phyloP scores from a whole-genome alignment of 1,140 invertebrate species.

The Bilobella aurantiaca region DNA sequence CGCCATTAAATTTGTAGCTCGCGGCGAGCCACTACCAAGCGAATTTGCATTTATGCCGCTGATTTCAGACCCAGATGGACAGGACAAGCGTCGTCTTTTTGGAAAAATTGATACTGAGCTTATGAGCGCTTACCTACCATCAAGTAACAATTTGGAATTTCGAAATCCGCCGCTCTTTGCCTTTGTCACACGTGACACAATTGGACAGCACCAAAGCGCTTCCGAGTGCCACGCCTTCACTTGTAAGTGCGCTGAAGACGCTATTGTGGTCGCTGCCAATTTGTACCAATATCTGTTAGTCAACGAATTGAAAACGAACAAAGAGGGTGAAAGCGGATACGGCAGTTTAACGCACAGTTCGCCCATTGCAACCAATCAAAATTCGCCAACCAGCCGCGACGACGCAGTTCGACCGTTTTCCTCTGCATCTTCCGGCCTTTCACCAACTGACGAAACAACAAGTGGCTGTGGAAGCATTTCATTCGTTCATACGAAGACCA shows the following conservation, averaged over 20 bases:
- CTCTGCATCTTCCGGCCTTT: constrained; percentile 22
- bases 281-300: constrained; percentile 69
- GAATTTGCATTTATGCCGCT: constrained; percentile 70
- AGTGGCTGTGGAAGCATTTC: not conserved
- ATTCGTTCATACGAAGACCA: not conserved
- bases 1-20: constrained; percentile 56
- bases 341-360: constrained; percentile 26
- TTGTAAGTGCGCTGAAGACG: constrained; percentile 66
- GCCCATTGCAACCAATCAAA: constrained; percentile 13
- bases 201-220: constrained; percentile 57
- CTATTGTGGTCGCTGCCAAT: constrained; percentile 77
- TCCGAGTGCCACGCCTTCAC: constrained; percentile 70
- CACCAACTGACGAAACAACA: constrained; percentile 52
- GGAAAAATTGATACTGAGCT: constrained; percentile 35
- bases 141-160: constrained; percentile 44
- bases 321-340: constrained; percentile 34
- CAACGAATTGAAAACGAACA: not conserved
- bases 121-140: constrained; percentile 32
- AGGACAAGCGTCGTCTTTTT: constrained; percentile 59
- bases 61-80: constrained; percentile 70
- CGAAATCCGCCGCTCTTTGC: constrained; percentile 53
- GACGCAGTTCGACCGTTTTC: constrained; percentile 19
- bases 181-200: constrained; percentile 68
- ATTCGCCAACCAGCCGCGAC: constrained; percentile 1
- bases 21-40: constrained; percentile 25